phyloP scores from a whole-genome alignment of 2,888 invertebrate species.

The Leistus spinibarbis region DNA sequence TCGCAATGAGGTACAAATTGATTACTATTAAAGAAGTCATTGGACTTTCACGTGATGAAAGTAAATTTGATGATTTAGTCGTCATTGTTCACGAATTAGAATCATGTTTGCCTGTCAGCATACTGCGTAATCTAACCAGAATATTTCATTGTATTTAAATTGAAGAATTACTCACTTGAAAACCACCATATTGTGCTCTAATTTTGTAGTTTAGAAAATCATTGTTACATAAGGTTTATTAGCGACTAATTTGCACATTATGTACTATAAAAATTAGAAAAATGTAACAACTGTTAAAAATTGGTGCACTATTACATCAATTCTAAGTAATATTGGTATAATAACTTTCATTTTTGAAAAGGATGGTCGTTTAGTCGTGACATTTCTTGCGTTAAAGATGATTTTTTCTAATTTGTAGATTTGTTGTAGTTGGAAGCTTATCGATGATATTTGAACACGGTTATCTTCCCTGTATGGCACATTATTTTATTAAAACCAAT shows the following conservation, averaged over 20 bases:
- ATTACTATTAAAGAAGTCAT: background rate
- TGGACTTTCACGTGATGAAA: background rate
- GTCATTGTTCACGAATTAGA: background rate
- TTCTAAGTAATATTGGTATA: too few relatives aligned
- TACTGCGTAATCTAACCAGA: background rate
- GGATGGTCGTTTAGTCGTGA: too few relatives aligned
- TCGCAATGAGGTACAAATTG: background rate
- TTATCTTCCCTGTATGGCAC: too few relatives aligned
- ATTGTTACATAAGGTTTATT: background rate
- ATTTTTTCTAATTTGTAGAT: too few relatives aligned
- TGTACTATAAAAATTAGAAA: too few relatives aligned
- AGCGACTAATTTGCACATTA: background rate
- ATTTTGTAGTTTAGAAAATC: background rate
- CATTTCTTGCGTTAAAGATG: too few relatives aligned
- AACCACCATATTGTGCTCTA: background rate
- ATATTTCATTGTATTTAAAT: background rate
- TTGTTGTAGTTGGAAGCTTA: too few relatives aligned
- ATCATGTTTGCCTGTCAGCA: background rate
- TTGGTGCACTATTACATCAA: too few relatives aligned
- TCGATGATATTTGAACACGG: too few relatives aligned
- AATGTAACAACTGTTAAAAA: too few relatives aligned
- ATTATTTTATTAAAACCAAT: too few relatives aligned
- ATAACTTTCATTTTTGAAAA: too few relatives aligned
- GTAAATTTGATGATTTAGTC: background rate
- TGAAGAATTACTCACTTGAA: background rate